Base-by-base conservation (phyloP, 2,113 vertebrate species). In the Sceloporus tristichus region DNA sequence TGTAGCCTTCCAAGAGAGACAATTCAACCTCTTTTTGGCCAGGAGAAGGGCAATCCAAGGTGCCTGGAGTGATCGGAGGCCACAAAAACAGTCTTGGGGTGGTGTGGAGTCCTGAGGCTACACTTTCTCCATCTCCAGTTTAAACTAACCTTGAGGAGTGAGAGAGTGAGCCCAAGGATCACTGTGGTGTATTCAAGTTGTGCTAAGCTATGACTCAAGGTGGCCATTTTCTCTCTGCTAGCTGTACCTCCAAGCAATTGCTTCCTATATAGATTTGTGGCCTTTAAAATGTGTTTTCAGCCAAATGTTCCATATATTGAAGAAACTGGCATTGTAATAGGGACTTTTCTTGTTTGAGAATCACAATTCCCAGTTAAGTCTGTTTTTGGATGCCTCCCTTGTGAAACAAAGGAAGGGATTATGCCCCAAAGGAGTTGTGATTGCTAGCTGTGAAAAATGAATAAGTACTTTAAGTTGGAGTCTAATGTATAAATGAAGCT, bases 361-460 rank as follows among this genome's bases (percentile, higher is more conserved):
- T 85, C 19, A 42, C 79, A 70, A 71, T 92, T 53, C n/a, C 87
- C 84, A 91, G 27, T 85, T 90, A 83, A 91, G 85, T 84, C 86
- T 92, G 9, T 2, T 79, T 88, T 48, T 23, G 29, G 84, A 91
- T 80, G 76, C 53, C 82, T 85, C 73, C 14, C 71, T 89, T 92
- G 85, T 75, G 65, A 0, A 93, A 84, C 88, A 87, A 66, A 68
- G 29, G 48, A 21, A 62, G 65, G 16, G 27, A 34, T 74, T 71
- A 71, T 87, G 78, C 8, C 68, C 34, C 29, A 62, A 74, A 79
- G 66, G 21, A 38, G 25, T 34, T 23, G 10, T 59, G 53, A 0
- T 86, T 42, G 82, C 78, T 27, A 83, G 62, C 38, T 80, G 21
- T 91, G 0, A 54, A 89, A 84, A 74, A 83, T 66, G 53, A 91